These are phyloP conservation scores for Phrynocephalus versicolor DNA, from an alignment of 2,113 vertebrate genomes.

Conservation along the genomic window DNA sequence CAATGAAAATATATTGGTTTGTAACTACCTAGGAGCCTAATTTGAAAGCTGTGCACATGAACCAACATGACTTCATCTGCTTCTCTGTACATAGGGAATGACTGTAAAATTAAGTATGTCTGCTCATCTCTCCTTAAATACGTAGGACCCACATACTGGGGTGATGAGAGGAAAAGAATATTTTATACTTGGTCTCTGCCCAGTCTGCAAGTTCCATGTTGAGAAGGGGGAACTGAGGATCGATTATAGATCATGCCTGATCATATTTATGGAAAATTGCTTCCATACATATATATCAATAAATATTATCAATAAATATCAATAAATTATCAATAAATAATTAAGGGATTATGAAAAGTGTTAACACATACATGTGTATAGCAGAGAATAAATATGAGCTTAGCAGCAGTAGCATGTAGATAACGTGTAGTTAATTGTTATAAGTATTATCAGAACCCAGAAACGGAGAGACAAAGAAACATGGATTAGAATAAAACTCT, in stretches of 20 bases:
- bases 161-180: not conserved
- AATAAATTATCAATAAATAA: too few species aligned
- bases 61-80: not conserved
- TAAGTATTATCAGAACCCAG: too few species aligned
- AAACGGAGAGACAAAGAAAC: too few species aligned
- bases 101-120: not conserved
- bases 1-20: slow-evolving; percentile 9
- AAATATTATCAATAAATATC: too few species aligned
- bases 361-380: too few species aligned
- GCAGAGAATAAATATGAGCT: too few species aligned
- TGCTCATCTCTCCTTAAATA: not conserved
- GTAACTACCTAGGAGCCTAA: not conserved
- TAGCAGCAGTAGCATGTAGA: too few species aligned
- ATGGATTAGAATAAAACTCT: not conserved
- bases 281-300: not conserved
- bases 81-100: not conserved
- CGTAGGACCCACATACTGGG: not conserved
- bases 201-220: not conserved
- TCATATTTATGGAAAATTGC: not conserved
- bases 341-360: too few species aligned
- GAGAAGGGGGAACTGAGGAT: not conserved
- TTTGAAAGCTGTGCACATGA: not conserved
- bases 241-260: not conserved
- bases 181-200: not conserved
- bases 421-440: too few species aligned